Conservation (phyloP, 2,797 vertebrate species). For the Oreochromis grahami region DNA sequence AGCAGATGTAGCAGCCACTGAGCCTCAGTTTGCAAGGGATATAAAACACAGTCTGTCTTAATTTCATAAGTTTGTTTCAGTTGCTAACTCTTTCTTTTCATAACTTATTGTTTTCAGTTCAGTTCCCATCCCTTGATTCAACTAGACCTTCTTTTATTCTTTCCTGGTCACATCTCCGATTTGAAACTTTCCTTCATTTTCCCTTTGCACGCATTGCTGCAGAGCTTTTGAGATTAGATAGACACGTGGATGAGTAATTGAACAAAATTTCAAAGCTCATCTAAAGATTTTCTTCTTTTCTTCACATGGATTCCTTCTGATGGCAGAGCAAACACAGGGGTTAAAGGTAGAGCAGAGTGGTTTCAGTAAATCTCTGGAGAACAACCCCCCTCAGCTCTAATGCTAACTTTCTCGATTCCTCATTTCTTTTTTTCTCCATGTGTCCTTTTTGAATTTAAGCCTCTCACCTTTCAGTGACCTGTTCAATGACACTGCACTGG, state of each 20-base stretch:
- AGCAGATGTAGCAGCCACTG: background rate
- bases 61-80: background rate
- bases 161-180: background rate
- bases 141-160: background rate
- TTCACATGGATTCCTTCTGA: background rate
- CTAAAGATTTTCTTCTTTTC: background rate
- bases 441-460: background rate
- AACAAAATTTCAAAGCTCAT: background rate
- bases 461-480: conserved; percentile 28
- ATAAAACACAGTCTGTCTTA: background rate
- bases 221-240: background rate
- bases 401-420: conserved; percentile 7
- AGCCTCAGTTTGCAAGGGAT: background rate
- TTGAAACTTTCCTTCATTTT: background rate
- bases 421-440: background rate
- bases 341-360: conserved; percentile 36
- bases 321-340: conserved; percentile 8
- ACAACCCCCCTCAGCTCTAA: conserved; percentile 14
- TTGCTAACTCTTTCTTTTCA: background rate
- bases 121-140: background rate
- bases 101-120: background rate
- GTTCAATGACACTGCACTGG: conserved; percentile 20
- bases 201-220: background rate
- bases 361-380: conserved; percentile 42
- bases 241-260: background rate